Base-by-base conservation (phyloP, 2,888 invertebrate species). In the Rapana venosa region DNA sequence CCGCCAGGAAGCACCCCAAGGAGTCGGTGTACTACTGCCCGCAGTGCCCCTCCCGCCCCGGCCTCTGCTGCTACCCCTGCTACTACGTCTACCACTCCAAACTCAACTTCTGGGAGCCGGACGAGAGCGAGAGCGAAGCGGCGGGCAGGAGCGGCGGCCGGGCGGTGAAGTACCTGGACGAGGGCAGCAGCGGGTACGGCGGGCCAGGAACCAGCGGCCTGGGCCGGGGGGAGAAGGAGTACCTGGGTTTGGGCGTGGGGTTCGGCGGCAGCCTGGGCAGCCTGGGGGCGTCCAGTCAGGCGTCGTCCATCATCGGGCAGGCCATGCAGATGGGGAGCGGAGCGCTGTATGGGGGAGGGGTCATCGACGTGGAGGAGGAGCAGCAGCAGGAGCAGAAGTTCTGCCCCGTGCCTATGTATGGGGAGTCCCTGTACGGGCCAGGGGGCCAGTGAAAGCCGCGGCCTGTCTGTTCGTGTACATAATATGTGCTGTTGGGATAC, bases 41-140 rank as follows among this genome's bases (percentile, higher is more conserved):
- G 0, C 58, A 83, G 61, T 89, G 89, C 36, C 89, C 89, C 22
- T 89, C 89, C 85, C 85, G 85, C 56, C 89, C 89, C 26, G 84
- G 74, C 85, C 89, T 89, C n/a, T 89, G 89, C 85, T 84, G 56
- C 84, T 61, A 74, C 85, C 89, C 89, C 36, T 89, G 89, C 74
- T 89, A 84, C 83, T 83, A 47, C 32, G 47, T 89, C 70, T 89
- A 89, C 85, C 89, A 89, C 84, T 85, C 84, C 74, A 89, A 89
- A 32, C 56, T 85, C 70, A 20, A 84, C 70, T 89, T 32, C 58
- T 84, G 85, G 85, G 89, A 85, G 47, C 47, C 32, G 15, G 85
- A 74, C 22, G 88, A 88, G 11, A 22, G 56, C 11, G 79, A 70
- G 26, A 15, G 35, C 35, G 30, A 17, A 30, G 36, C 6, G 1